A percentile compares a stretch with the other conserved stretches of the same genome.
These are phyloP conservation scores for Hydroisotoma schaefferi DNA, from an alignment of 2,888 invertebrate genomes.

Conservation along the genomic window DNA sequence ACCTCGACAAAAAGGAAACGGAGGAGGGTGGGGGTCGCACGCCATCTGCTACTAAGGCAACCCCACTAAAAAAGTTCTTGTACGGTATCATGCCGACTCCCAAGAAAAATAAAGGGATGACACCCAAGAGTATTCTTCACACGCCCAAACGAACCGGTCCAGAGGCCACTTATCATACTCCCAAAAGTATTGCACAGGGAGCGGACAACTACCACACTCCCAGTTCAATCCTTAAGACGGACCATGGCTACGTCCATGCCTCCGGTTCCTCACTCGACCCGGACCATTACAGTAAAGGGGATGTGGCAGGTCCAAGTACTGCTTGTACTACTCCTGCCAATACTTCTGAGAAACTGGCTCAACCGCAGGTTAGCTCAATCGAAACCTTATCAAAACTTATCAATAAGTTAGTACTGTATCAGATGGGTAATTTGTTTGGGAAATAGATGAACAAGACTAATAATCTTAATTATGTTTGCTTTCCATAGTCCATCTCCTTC, in stretches of 20 bases:
- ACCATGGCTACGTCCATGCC: constrained; percentile 27
- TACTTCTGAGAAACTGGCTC: neutral
- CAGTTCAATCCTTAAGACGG: constrained; percentile 21
- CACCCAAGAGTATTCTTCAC: no score
- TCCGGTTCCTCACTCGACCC: constrained; percentile 23
- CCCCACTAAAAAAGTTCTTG: no score
- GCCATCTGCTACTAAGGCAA: no score
- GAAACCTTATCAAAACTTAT: no score
- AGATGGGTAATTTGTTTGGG: neutral
- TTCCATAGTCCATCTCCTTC: constrained; percentile 26
- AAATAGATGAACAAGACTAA: neutral
- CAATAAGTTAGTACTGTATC: no score
- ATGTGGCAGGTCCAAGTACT: neutral
- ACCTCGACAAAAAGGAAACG: neutral
- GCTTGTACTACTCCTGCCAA: neutral
- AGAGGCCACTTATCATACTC: constrained; percentile 18
- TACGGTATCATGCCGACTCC: no score
- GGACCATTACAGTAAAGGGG: neutral
- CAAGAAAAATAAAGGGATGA: no score
- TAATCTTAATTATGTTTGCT: neutral
- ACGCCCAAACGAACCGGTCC: no score
- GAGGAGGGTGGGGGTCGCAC: neutral
- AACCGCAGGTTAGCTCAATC: no score
- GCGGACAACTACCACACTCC: constrained; percentile 11
- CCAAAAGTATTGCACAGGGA: constrained; percentile 3